Conservation (phyloP, 1,140 invertebrate genomes). For the Scylla paramamosain region DNA sequence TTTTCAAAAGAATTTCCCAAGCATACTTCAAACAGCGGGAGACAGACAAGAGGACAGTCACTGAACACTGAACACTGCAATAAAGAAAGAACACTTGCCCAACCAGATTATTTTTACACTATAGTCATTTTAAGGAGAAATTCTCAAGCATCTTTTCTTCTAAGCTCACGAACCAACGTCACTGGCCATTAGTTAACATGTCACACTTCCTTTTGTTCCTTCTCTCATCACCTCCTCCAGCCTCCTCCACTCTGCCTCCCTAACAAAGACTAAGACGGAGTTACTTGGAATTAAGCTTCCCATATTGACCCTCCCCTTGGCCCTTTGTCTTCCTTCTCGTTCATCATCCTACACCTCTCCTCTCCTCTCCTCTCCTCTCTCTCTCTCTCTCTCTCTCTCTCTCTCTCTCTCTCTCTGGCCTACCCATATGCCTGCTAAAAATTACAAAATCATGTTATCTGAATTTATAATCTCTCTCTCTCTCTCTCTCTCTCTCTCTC, state of each 20-base stretch:
- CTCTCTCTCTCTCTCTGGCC: background rate
- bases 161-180: background rate
- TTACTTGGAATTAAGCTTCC: conserved; percentile 22
- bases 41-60: too few relatives aligned
- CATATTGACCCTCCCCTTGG: background rate
- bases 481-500: too few relatives aligned
- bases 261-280: background rate
- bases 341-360: conserved; percentile 7
- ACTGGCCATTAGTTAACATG: background rate
- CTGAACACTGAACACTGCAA: too few relatives aligned
- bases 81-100: too few relatives aligned
- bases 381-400: background rate
- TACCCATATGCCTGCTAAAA: too few relatives aligned
- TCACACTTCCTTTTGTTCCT: background rate
- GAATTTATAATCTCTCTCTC: too few relatives aligned
- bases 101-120: too few relatives aligned
- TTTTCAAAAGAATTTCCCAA: too few relatives aligned
- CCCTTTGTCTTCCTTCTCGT: conserved; percentile 41
- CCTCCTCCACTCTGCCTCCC: background rate
- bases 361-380: background rate
- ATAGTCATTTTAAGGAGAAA: too few relatives aligned
- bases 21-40: too few relatives aligned
- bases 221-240: background rate
- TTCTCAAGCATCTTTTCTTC: background rate
- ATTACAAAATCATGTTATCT: too few relatives aligned